A percentile compares a stretch with the other conserved stretches of the same genome.
Evolutionary conservation across 2,888 invertebrate genomes (phyloP).

Genomic region (Watsonalla cultraria): DNA sequence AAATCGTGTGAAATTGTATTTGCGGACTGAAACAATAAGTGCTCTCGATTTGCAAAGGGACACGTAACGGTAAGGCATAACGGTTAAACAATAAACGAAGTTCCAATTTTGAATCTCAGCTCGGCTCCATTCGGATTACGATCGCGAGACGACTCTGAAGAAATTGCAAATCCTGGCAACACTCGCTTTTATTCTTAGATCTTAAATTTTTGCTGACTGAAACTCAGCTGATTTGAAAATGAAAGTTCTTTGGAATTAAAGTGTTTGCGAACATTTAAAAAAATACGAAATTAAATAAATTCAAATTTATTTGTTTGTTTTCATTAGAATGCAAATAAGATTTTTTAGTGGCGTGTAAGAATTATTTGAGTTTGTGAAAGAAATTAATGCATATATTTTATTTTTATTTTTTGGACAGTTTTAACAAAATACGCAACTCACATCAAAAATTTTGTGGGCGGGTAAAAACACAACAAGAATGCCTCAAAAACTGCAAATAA

Average conservation of each 20-base stretch:
- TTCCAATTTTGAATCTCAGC: conserved; percentile 45
- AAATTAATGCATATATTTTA: too few relatives aligned
- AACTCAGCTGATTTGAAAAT: not conserved
- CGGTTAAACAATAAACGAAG: conserved; percentile 58
- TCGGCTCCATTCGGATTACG: conserved; percentile 35
- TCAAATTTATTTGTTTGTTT: too few relatives aligned
- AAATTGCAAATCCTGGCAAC: conserved; percentile 32
- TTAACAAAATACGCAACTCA: too few relatives aligned
- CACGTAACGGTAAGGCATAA: conserved; percentile 62
- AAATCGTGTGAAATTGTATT: not conserved
- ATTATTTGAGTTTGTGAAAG: too few relatives aligned
- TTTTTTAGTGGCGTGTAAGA: too few relatives aligned
- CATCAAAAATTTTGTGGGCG: too few relatives aligned
- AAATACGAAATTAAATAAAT: too few relatives aligned
- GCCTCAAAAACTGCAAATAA: too few relatives aligned
- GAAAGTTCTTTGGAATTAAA: not conserved
- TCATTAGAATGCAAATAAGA: too few relatives aligned
- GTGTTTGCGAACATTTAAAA: not conserved
- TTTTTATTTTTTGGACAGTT: too few relatives aligned
- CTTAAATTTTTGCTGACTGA: not conserved
- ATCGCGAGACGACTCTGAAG: conserved; percentile 35
- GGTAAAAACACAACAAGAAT: too few relatives aligned
- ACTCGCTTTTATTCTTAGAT: conserved; percentile 20
- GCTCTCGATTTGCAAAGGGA: conserved; percentile 62
- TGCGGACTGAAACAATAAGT: conserved; percentile 7